These are phyloP conservation scores for Daktulosphaira vitifoliae DNA, from an alignment of 1,140 invertebrate species.

Conservation along the genomic window DNA sequence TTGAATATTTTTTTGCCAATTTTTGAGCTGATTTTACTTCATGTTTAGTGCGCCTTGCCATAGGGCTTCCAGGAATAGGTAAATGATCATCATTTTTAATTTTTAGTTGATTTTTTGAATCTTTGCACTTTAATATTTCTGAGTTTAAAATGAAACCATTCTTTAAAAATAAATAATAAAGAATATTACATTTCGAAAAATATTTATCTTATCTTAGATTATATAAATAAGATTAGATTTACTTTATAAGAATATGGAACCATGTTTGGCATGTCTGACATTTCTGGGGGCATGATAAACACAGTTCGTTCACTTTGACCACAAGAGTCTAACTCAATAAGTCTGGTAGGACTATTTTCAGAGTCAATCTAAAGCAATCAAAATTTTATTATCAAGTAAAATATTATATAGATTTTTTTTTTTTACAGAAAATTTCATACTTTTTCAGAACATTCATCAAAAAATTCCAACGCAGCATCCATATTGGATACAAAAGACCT, in stretches of 20 bases:
- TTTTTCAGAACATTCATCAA: conserved; percentile 92
- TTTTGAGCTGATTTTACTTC: conserved; percentile 88
- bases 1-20: conserved; percentile 64
- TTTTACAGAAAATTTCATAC: conserved; percentile 42
- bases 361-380: conserved; percentile 43
- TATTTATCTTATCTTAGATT: neutral
- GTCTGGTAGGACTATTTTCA: conserved; percentile 49
- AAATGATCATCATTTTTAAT: conserved; percentile 34
- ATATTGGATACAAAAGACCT: conserved; percentile 95
- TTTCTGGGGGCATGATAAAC: conserved; percentile 91
- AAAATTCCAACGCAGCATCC: conserved; percentile 87
- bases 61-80: conserved; percentile 65
- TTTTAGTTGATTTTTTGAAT: conserved; percentile 39
- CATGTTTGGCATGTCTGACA: conserved; percentile 43
- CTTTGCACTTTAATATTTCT: conserved; percentile 48
- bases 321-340: conserved; percentile 68
- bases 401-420: too few species aligned
- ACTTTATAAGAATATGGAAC: conserved; percentile 44
- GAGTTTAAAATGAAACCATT: conserved; percentile 49
- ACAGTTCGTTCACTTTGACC: conserved; percentile 81
- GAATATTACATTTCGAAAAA: too few species aligned
- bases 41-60: conserved; percentile 86
- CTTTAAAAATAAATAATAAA: conserved; percentile 41
- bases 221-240: neutral
- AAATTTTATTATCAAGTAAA: conserved; percentile 9